These are phyloP conservation scores for Ennomos erosarius DNA, from an alignment of 2,888 invertebrate species.

Conservation along the genomic window DNA sequence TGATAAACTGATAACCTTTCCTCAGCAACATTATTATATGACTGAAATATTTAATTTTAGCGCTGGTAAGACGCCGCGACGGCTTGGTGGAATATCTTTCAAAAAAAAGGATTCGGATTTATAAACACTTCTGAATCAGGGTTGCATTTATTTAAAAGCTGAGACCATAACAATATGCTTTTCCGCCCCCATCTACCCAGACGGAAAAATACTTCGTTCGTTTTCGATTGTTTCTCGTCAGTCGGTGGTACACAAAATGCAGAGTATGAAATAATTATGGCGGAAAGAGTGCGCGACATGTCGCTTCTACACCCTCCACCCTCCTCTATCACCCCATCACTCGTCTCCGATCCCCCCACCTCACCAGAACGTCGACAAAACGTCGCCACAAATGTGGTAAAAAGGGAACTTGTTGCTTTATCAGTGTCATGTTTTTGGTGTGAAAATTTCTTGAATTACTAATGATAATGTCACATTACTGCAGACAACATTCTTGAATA, in stretches of 20 bases:
- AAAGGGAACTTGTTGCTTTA: constrained; percentile 80
- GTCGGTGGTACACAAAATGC: constrained; percentile 61
- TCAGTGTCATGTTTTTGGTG: constrained; percentile 69
- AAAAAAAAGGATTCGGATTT: not conserved
- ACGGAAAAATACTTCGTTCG: constrained; percentile 68
- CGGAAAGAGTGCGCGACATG: constrained; percentile 67
- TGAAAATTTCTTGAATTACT: constrained; percentile 60
- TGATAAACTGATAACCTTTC: constrained; percentile 31
- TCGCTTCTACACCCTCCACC: constrained; percentile 40
- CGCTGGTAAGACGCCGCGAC: too few relatives aligned
- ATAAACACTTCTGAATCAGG: constrained; percentile 20
- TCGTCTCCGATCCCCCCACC: constrained; percentile 45
- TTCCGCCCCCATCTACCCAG: constrained; percentile 56
- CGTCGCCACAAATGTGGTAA: constrained; percentile 72
- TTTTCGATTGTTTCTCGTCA: constrained; percentile 71
- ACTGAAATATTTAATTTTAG: too few relatives aligned
- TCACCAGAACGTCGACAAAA: constrained; percentile 56
- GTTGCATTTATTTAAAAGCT: constrained; percentile 55
- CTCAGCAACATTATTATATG: too few relatives aligned
- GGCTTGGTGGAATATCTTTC: not conserved
- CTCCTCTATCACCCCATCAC: constrained; percentile 37
- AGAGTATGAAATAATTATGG: constrained; percentile 82
- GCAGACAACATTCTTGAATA: constrained; percentile 45
- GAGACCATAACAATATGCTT: constrained; percentile 50
- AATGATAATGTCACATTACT: constrained; percentile 48